Percentiles rank a stretch among this genome's conserved stretches.
Evolutionary conservation across 2,888 invertebrate genomes (phyloP).

Genomic region (Danaus chrysippus): DNA sequence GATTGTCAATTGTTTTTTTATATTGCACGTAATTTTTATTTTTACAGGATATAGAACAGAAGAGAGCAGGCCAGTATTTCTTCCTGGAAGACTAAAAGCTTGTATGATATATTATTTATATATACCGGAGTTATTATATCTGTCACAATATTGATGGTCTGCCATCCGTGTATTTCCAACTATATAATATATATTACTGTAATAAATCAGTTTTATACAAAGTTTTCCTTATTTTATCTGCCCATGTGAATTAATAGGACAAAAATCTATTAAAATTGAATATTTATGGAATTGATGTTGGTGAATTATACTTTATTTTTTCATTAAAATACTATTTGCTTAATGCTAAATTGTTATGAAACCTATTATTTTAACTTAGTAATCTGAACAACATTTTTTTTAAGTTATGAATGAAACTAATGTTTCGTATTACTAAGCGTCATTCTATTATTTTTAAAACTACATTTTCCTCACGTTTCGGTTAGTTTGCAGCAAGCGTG

Average conservation of each 20-base stretch:
- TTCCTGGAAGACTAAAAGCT: constrained; percentile 94
- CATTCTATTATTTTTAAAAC: no score
- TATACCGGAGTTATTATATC: constrained; percentile 48
- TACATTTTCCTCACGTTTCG: no score
- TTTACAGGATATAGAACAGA: constrained; percentile 95
- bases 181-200: constrained; percentile 63
- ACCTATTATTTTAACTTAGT: no score
- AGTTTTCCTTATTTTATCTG: constrained; percentile 18
- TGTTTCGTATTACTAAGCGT: no score
- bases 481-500: no score
- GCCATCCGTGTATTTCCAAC: constrained; percentile 66
- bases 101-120: constrained; percentile 52
- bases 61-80: constrained; percentile 98
- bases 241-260: background rate
- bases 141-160: constrained; percentile 59
- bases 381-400: no score
- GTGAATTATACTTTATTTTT: no score
- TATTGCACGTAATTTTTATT: constrained; percentile 34
- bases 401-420: no score
- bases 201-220: constrained; percentile 75
- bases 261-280: no score
- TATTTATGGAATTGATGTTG: no score
- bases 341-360: no score
- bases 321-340: no score
- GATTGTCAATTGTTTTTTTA: background rate